These are phyloP conservation scores for Brachionus koreanus DNA, from an alignment of 1,140 invertebrate genomes.

Conservation along the genomic window DNA sequence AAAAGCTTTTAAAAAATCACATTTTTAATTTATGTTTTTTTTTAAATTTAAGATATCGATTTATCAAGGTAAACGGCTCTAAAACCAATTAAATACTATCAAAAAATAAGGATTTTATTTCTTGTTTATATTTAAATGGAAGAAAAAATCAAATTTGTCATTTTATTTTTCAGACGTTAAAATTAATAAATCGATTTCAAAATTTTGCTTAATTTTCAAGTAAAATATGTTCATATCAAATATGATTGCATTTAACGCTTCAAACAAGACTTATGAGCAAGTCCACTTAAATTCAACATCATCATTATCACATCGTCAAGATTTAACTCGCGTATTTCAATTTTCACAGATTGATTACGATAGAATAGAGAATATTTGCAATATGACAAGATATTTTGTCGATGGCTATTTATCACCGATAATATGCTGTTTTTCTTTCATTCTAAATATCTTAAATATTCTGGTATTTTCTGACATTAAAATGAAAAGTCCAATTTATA, in stretches of 20 bases:
- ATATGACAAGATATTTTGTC: neutral
- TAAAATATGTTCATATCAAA: neutral
- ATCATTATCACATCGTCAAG: neutral
- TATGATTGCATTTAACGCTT: neutral
- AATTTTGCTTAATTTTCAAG: neutral
- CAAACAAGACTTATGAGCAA: neutral
- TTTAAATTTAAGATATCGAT: too few relatives aligned
- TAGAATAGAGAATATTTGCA: neutral
- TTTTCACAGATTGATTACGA: neutral
- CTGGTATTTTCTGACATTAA: neutral
- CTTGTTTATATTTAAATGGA: neutral
- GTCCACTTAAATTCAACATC: neutral
- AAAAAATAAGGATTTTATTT: too few relatives aligned
- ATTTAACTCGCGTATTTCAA: neutral
- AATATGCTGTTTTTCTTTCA: neutral
- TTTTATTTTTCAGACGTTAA: neutral
- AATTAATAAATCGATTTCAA: neutral
- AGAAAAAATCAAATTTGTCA: neutral
- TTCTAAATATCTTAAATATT: conserved; percentile 12
- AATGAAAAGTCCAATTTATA: conserved; percentile 32
- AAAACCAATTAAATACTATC: too few relatives aligned
- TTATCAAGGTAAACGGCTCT: too few relatives aligned
- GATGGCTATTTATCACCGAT: conserved; percentile 5
- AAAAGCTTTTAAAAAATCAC: too few relatives aligned
- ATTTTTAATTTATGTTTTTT: too few relatives aligned